These are phyloP conservation scores for Enoplolaimus lenunculus DNA, from an alignment of 2,888 invertebrate species.

Conservation along the genomic window DNA sequence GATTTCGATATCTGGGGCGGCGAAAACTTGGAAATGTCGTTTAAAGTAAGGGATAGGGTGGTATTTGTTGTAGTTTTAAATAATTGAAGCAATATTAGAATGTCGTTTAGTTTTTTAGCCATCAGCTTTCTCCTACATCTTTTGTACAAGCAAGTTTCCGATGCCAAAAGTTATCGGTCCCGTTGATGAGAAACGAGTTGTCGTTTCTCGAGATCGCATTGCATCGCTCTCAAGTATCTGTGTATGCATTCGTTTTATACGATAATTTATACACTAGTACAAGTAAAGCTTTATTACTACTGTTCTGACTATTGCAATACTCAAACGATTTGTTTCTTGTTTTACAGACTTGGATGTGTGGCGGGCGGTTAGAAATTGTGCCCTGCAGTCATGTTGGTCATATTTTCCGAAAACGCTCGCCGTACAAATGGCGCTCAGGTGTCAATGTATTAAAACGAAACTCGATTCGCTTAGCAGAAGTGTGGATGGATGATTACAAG, in stretches of 20 bases:
- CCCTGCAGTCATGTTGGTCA: conserved; percentile 98
- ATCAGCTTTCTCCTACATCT: too few relatives aligned
- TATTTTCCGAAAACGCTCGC: conserved; percentile 91
- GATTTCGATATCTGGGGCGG: conserved; percentile 99
- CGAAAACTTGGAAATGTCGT: conserved; percentile 90
- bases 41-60: conserved; percentile 54
- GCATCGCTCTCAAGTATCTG: too few relatives aligned
- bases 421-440: conserved; percentile 92
- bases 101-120: too few relatives aligned
- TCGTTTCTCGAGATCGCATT: too few relatives aligned
- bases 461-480: conserved; percentile 83
- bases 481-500: conserved; percentile 92
- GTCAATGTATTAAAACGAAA: conserved; percentile 91
- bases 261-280: too few relatives aligned
- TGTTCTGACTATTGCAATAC: too few relatives aligned
- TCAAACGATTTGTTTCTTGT: too few relatives aligned
- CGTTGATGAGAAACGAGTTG: too few relatives aligned
- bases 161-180: too few relatives aligned
- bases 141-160: too few relatives aligned
- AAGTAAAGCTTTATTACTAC: too few relatives aligned
- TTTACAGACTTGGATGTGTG: conserved; percentile 90
- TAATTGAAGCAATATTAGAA: not conserved
- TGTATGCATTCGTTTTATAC: too few relatives aligned
- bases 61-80: not conserved
- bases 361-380: conserved; percentile 87